phyloP scores from a whole-genome alignment of 2,888 invertebrate genomes.

The Linnaemya tessellans region DNA sequence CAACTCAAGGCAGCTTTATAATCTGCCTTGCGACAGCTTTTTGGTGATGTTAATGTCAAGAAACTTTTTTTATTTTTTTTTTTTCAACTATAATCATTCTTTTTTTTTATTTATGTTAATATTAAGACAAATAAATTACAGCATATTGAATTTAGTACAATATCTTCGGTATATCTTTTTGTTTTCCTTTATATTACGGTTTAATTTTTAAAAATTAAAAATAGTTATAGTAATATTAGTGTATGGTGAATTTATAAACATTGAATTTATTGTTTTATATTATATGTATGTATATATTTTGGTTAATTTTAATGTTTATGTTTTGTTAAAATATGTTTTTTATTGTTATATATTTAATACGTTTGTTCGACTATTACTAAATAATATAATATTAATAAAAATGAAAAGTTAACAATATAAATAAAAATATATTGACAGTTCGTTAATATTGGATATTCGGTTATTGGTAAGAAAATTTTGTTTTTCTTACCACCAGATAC shows the following conservation, averaged over 20 bases:
- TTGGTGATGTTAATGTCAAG: background rate
- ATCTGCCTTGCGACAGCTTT: background rate
- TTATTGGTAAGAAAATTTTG: too few relatives aligned
- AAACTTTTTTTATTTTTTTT: background rate
- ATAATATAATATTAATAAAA: too few relatives aligned
- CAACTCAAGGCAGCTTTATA: too few relatives aligned
- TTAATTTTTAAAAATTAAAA: conserved; percentile 40
- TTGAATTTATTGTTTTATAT: conserved; percentile 16
- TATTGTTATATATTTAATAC: background rate
- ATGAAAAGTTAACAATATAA: too few relatives aligned
- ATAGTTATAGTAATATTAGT: conserved; percentile 25
- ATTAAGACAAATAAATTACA: conserved; percentile 58
- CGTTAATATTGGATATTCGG: too few relatives aligned
- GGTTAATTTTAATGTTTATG: background rate
- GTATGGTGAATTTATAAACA: conserved; percentile 56
- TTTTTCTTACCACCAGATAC: too few relatives aligned
- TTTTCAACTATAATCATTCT: conserved; percentile 32
- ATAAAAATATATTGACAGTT: too few relatives aligned
- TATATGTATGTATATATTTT: conserved; percentile 15
- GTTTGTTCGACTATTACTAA: too few relatives aligned
- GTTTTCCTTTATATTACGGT: background rate
- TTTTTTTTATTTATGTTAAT: conserved; percentile 43
- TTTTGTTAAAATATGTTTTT: background rate
- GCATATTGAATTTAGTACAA: conserved; percentile 40
- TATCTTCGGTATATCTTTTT: conserved; percentile 28